Evolutionary conservation across 2,113 vertebrate species (phyloP).

Genomic region (Tonatia bakeri): DNA sequence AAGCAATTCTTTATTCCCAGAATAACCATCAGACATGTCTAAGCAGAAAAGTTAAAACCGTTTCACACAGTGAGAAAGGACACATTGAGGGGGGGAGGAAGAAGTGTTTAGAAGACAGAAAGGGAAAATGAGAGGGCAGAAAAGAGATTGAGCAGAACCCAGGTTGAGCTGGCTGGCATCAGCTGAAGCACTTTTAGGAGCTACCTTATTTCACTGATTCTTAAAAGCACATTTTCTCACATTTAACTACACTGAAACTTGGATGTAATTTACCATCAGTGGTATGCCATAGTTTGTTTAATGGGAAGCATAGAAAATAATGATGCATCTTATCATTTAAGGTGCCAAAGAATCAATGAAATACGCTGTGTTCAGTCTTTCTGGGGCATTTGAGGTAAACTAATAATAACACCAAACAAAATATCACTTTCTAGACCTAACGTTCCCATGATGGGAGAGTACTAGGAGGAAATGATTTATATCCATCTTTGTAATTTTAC

Average conservation of each 20-base stretch:
- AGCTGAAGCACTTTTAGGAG: neutral
- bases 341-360: neutral
- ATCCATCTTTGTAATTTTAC: neutral
- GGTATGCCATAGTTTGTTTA: neutral
- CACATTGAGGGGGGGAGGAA: neutral
- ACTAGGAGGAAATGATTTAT: neutral
- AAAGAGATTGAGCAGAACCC: neutral
- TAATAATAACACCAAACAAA: neutral
- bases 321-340: neutral
- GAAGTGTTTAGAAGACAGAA: neutral
- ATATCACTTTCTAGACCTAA: neutral
- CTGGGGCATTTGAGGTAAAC: neutral
- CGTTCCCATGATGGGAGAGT: neutral
- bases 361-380: neutral
- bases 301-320: neutral
- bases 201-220: neutral
- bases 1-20: constrained; percentile 41
- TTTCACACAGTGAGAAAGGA: neutral
- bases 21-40: neutral
- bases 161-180: neutral
- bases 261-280: neutral
- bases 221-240: neutral
- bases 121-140: neutral
- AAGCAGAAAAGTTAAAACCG: constrained; percentile 32
- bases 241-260: neutral